These are phyloP conservation scores for Poeciliopsis presidionis DNA, from an alignment of 2,797 vertebrate genomes.

Conservation along the genomic window DNA sequence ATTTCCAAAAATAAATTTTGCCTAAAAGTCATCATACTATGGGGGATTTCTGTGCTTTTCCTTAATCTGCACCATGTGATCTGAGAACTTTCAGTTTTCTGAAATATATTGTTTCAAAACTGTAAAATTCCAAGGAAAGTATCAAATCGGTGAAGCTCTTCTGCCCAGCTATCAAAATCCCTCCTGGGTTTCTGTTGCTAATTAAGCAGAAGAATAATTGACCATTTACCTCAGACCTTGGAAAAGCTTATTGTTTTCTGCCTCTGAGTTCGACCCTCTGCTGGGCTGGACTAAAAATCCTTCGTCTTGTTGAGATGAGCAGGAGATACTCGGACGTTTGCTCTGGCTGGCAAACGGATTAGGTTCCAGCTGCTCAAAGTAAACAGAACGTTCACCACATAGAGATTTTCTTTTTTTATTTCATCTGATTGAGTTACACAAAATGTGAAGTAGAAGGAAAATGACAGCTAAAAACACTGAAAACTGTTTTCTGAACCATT, in stretches of 20 bases:
- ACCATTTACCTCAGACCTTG: conserved; percentile 73
- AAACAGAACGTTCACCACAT: neutral
- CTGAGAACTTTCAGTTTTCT: neutral
- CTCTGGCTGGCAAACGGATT: neutral
- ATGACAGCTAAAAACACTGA: neutral
- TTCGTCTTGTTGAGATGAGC: conserved; percentile 3
- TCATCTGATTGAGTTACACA: neutral
- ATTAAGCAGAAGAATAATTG: conserved; percentile 74
- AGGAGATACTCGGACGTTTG: neutral
- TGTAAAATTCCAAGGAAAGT: conserved; percentile 52
- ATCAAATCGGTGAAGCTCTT: conserved; percentile 67
- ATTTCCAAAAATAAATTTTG: neutral
- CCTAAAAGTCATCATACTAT: neutral
- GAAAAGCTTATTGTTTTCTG: conserved; percentile 60
- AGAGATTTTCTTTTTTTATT: neutral
- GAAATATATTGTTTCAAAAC: neutral
- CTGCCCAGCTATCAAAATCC: conserved; percentile 69
- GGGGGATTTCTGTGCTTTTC: neutral
- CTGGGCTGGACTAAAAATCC: conserved; percentile 51
- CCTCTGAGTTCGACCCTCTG: conserved; percentile 42
- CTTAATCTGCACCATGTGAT: neutral
- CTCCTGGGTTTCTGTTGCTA: conserved; percentile 73
- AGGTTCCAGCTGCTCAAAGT: neutral
- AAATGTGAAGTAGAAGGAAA: neutral
- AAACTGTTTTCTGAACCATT: neutral